Evolutionary conservation across 2,888 invertebrate species (phyloP).

Genomic region (Anaspis maculata): DNA sequence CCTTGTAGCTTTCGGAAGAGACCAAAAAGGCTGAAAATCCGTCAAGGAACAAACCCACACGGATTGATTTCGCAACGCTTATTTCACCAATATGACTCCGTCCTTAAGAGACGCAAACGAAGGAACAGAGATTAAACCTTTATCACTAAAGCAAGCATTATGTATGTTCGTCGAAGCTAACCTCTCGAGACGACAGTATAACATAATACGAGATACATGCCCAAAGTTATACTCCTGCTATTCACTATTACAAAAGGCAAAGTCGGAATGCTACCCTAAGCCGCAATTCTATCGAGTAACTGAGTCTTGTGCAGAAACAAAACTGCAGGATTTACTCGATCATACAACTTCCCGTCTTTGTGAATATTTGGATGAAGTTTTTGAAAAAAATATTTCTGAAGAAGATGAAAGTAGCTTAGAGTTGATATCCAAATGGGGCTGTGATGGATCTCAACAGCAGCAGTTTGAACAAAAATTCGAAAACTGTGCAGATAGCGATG

Average conservation of each 20-base stretch:
- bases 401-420: no score
- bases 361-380: background rate
- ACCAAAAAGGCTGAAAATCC: no score
- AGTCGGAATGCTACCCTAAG: background rate
- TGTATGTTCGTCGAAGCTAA: background rate
- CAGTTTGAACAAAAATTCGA: slow-evolving; percentile 25
- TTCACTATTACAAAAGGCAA: background rate
- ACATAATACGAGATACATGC: background rate
- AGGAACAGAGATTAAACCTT: background rate
- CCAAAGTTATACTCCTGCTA: background rate
- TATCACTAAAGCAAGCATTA: background rate
- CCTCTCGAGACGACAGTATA: background rate
- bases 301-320: background rate
- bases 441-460: slow-evolving; percentile 19
- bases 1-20: no score
- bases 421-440: no score
- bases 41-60: no score
- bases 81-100: no score
- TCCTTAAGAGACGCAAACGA: background rate
- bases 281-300: background rate
- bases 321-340: background rate
- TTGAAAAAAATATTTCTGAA: no score
- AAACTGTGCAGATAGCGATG: slow-evolving; percentile 16
- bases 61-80: no score
- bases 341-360: background rate